Evolutionary conservation across 1,140 invertebrate genomes (phyloP).

Genomic region (Drosophila pallidifrons): DNA sequence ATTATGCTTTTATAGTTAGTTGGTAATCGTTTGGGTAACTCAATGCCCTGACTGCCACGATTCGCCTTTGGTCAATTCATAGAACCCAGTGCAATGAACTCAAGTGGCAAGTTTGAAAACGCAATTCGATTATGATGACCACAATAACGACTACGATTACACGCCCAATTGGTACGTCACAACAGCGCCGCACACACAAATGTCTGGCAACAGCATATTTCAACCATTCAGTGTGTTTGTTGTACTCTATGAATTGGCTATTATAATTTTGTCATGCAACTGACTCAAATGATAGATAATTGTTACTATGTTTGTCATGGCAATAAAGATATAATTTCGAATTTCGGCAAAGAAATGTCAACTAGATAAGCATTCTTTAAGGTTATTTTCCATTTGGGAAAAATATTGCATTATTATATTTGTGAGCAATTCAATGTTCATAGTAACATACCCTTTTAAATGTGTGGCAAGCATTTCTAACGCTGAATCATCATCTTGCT

Average conservation of each 20-base stretch:
- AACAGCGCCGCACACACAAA: constrained; percentile 5
- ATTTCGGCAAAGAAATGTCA: neutral
- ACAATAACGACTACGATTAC: constrained; percentile 40
- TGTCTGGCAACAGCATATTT: constrained; percentile 22
- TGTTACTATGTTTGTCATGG: constrained; percentile 6
- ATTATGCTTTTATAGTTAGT: constrained; percentile 40
- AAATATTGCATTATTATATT: neutral
- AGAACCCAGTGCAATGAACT: constrained; percentile 51
- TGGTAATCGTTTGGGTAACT: constrained; percentile 41
- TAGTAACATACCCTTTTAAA: neutral
- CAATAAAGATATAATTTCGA: constrained; percentile 7
- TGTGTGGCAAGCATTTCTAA: neutral
- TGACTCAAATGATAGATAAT: constrained; percentile 18
- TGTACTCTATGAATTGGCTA: constrained; percentile 10
- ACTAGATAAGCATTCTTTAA: neutral
- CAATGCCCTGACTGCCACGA: constrained; percentile 44
- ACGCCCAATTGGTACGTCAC: constrained; percentile 39
- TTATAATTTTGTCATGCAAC: constrained; percentile 25
- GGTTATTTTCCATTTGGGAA: constrained; percentile 3
- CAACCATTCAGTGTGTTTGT: constrained; percentile 10
- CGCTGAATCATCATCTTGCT: neutral
- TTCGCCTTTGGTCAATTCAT: constrained; percentile 35
- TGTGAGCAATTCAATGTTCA: neutral
- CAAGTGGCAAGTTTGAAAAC: constrained; percentile 37
- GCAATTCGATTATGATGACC: constrained; percentile 49